These are phyloP conservation scores for Styela clava DNA, from an alignment of 23 tunicate genomes.

Conservation along the genomic window DNA sequence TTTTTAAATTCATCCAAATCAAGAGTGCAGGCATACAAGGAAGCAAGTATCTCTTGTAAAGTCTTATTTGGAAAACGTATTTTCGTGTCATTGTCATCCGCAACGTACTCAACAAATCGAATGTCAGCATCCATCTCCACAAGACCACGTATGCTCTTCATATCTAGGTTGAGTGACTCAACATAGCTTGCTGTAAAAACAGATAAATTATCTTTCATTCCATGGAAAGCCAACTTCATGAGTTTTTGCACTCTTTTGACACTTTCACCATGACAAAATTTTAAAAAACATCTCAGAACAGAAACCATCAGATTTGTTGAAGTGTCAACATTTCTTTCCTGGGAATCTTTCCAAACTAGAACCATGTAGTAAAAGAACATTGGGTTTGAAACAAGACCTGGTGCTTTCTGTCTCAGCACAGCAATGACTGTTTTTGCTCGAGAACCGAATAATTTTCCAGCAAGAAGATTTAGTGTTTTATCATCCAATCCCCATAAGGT, in stretches of 20 bases:
- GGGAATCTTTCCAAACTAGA: not conserved
- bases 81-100: not conserved
- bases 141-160: not conserved
- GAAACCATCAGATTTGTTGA: not conserved
- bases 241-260: not conserved
- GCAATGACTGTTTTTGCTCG: not conserved
- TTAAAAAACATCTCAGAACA: not conserved
- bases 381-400: not conserved
- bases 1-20: constrained; percentile 1
- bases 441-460: not conserved
- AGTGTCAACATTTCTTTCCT: not conserved
- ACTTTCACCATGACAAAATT: not conserved
- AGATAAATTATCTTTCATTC: constrained; percentile 1
- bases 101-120: not conserved
- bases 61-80: not conserved
- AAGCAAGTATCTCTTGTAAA: not conserved
- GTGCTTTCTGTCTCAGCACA: not conserved
- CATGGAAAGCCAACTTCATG: constrained; percentile 12
- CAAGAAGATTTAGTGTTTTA: not conserved
- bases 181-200: not conserved
- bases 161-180: constrained; percentile 1
- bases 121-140: not conserved
- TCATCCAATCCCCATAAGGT: constrained; percentile 4
- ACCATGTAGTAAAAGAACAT: not conserved
- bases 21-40: not conserved